Percentiles rank a stretch among this genome's conserved stretches.
Evolutionary conservation across 2,888 invertebrate species (phyloP).

Genomic region (Sinohyriopsis cumingii): DNA sequence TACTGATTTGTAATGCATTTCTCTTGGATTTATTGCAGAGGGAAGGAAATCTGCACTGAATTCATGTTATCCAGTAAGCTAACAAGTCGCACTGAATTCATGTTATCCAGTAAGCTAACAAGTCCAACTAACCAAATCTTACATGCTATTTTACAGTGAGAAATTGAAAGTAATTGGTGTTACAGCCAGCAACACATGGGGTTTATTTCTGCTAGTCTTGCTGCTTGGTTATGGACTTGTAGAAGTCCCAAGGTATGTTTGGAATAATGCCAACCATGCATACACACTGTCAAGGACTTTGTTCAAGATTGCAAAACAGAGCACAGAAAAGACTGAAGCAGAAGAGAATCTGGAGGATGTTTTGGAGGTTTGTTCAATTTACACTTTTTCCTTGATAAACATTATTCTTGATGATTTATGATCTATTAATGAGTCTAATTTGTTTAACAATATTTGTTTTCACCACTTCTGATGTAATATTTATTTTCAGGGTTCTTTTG

Average conservation of each 20-base stretch:
- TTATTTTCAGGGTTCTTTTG: too few relatives aligned
- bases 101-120: too few relatives aligned
- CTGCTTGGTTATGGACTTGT: conserved; percentile 95
- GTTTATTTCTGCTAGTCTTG: conserved; percentile 92
- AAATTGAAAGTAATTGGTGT: conserved; percentile 97
- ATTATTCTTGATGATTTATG: conserved; percentile 76
- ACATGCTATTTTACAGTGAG: conserved; percentile 73
- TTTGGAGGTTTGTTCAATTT: conserved; percentile 82
- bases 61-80: too few relatives aligned
- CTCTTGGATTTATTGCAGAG: too few relatives aligned
- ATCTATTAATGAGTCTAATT: too few relatives aligned
- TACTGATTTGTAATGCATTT: too few relatives aligned
- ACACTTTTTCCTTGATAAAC: conserved; percentile 79
- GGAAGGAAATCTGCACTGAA: too few relatives aligned
- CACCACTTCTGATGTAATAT: too few relatives aligned
- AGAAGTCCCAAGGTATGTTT: conserved; percentile 90
- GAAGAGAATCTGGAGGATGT: conserved; percentile 97
- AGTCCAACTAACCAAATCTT: neutral
- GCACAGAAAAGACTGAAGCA: conserved; percentile 95
- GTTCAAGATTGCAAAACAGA: conserved; percentile 94
- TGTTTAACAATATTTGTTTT: too few relatives aligned
- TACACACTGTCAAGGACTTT: conserved; percentile 89
- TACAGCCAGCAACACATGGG: conserved; percentile 99
- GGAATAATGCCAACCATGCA: conserved; percentile 91
- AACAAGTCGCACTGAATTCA: too few relatives aligned